A percentile compares a stretch with the other conserved stretches of the same genome.
phyloP scores from a whole-genome alignment of 2,888 invertebrate genomes.

The Chloroclysta siterata region DNA sequence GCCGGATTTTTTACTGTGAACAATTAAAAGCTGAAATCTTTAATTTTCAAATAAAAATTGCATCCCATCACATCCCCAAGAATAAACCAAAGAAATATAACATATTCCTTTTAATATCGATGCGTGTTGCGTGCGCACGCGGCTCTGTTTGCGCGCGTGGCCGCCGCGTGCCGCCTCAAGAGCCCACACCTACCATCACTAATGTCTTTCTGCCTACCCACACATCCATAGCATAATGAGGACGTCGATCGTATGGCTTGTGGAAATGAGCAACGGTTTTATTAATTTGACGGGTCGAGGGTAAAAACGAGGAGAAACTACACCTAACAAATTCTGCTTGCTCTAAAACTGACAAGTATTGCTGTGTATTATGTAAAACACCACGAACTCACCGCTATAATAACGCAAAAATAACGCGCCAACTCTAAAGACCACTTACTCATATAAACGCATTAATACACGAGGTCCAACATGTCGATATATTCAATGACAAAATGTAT shows the following conservation, averaged over 20 bases:
- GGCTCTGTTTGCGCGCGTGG: conserved; percentile 58
- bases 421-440: too few relatives aligned
- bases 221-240: conserved; percentile 40
- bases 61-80: conserved; percentile 20
- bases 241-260: conserved; percentile 36
- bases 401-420: too few relatives aligned
- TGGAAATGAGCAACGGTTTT: conserved; percentile 47
- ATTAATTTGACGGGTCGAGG: conserved; percentile 41
- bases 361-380: too few relatives aligned
- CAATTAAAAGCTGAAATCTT: too few relatives aligned
- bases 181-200: conserved; percentile 52
- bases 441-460: too few relatives aligned
- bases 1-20: neutral
- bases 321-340: neutral
- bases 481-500: too few relatives aligned
- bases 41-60: conserved; percentile 27
- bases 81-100: conserved; percentile 45
- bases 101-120: conserved; percentile 74
- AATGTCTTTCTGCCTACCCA: conserved; percentile 44
- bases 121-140: conserved; percentile 68
- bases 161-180: conserved; percentile 64
- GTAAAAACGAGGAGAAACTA: neutral
- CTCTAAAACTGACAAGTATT: too few relatives aligned
- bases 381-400: too few relatives aligned
- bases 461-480: too few relatives aligned